A percentile compares a stretch with the other conserved stretches of the same genome.
phyloP scores from a whole-genome alignment of 2,888 invertebrate species.

The Andrena trimmerana region DNA sequence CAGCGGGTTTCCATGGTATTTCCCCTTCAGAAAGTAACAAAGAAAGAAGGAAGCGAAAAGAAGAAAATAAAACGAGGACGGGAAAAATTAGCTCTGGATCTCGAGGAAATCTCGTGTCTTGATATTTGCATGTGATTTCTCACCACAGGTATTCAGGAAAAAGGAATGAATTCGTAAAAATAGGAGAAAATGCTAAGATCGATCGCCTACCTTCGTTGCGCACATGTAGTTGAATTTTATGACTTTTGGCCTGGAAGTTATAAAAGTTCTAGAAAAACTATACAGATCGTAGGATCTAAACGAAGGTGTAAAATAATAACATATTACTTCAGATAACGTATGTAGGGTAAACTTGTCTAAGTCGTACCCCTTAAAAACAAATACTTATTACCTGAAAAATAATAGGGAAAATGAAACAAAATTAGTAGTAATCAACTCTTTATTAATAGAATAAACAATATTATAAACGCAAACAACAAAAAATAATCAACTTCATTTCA shows the following conservation, averaged over 20 bases:
- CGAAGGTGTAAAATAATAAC: not conserved
- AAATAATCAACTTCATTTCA: too few relatives aligned
- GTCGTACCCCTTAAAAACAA: too few relatives aligned
- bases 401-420: too few relatives aligned
- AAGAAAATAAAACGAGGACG: conserved; percentile 35
- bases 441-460: too few relatives aligned
- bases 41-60: conserved; percentile 22
- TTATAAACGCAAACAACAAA: too few relatives aligned
- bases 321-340: not conserved
- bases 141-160: conserved; percentile 57
- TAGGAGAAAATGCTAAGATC: conserved; percentile 17
- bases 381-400: too few relatives aligned
- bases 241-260: not conserved
- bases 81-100: conserved; percentile 68
- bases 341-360: too few relatives aligned
- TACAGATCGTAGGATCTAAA: not conserved
- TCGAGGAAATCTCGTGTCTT: conserved; percentile 66
- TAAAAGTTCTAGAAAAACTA: not conserved
- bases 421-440: too few relatives aligned
- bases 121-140: conserved; percentile 71
- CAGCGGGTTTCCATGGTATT: conserved; percentile 56
- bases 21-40: conserved; percentile 40
- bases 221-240: conserved; percentile 6
- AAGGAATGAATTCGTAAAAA: conserved; percentile 15
- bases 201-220: not conserved